Base-by-base conservation (phyloP, 1,140 invertebrate genomes). In the Papilio polytes region DNA sequence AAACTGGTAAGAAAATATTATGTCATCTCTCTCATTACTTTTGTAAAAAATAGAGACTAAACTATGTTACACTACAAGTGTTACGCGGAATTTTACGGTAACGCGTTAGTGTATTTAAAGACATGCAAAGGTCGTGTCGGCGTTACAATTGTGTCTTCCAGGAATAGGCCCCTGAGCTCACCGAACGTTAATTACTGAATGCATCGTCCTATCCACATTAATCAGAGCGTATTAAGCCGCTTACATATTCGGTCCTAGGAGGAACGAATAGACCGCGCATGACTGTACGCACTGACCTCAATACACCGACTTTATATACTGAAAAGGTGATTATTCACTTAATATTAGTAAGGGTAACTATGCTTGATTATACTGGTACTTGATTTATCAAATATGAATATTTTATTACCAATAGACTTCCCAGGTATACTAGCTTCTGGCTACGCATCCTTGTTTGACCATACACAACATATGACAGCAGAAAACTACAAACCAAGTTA, bases 131-230 rank as follows among this genome's bases (percentile, higher is more conserved):
- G 48, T 41, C 46, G 51, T 59, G 78, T 73, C 79, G 48, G 0
- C 18, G n/a, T 22, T 78, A 80, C 79, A 80, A 77, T 80, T 80
- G 74, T 78, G 78, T 26, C 72, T 78, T 85, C 84, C 83, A 83
- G 79, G 80, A 83, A 85, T 82, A 83, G 84, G 22, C 74, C 53
- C 78, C 63, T 85, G 80, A 78, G 82, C 66, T 80, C 82, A 83
- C 80, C 76, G 80, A 80, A 72, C 59, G 79, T 81, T 83, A 85
- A 85, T 82, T 82, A 80, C 72, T 76, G 81, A 80, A 84, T 86
- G 82, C 82, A 80, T 66, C 41, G 82, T 56, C 46, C 80, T 80
- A 83, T 83, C 80, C 82, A 41, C 72, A 78, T 81, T 83, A 83
- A 84, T 81, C 83, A 81, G 77, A 85, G 56, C 80, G 80, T 83